These are phyloP conservation scores for Sinopyrophorus schimmeli DNA, from an alignment of 2,888 invertebrate species.

Conservation along the genomic window DNA sequence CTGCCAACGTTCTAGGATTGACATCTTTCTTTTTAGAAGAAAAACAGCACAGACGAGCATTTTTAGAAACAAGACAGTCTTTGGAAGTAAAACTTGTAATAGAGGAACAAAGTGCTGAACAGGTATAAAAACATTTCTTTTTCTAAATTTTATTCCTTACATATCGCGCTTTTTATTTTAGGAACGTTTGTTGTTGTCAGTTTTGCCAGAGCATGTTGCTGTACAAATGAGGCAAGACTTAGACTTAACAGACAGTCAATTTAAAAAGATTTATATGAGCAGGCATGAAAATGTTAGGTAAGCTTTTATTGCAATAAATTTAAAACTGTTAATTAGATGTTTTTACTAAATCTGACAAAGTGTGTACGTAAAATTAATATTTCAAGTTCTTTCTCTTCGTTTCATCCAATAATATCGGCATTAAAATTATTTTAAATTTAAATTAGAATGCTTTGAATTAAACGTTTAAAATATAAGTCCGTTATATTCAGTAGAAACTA, in stretches of 20 bases:
- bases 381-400: no score
- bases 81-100: conserved; percentile 89
- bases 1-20: conserved; percentile 76
- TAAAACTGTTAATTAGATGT: no score
- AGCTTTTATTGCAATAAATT: no score
- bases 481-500: no score
- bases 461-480: no score
- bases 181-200: conserved; percentile 90
- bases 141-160: no score
- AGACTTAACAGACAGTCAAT: conserved; percentile 89
- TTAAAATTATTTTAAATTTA: no score
- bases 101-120: conserved; percentile 91
- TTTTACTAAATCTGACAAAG: no score
- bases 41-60: conserved; percentile 84
- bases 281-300: conserved; percentile 95
- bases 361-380: no score
- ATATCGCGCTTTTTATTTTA: conserved; percentile 61
- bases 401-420: no score
- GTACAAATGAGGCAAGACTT: conserved; percentile 95
- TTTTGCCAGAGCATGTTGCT: conserved; percentile 94
- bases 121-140: no score
- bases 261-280: conserved; percentile 97
- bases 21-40: conserved; percentile 77
- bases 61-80: conserved; percentile 87
- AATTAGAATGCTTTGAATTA: no score